These are phyloP conservation scores for Trachymyrmex cornetzi DNA, from an alignment of 1,140 invertebrate species.

Conservation along the genomic window DNA sequence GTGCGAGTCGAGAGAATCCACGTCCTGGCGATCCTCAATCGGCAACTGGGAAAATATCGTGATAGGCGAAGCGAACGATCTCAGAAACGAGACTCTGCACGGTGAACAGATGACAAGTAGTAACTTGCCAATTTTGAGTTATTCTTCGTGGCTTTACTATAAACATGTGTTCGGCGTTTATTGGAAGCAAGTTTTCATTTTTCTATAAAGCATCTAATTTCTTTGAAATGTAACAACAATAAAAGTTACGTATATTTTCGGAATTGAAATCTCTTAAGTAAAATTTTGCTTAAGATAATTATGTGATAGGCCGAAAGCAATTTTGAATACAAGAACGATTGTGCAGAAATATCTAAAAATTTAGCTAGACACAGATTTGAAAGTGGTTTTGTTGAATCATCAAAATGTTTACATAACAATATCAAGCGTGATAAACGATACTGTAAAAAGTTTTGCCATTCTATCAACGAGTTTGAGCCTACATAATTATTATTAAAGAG, in stretches of 20 bases:
- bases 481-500: no score
- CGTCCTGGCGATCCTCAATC: conserved; percentile 25
- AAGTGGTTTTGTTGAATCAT: no score
- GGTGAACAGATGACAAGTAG: background rate
- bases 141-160: background rate
- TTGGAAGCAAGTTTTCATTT: background rate
- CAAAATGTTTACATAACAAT: no score
- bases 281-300: background rate
- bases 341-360: no score
- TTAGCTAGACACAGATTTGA: no score
- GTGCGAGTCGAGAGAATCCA: conserved; percentile 65
- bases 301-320: background rate
- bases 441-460: no score
- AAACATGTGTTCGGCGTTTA: background rate
- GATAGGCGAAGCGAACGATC: background rate
- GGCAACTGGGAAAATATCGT: background rate
- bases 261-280: background rate
- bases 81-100: background rate
- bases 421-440: no score
- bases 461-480: no score
- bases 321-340: background rate
- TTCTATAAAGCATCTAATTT: background rate
- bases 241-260: background rate
- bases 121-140: background rate
- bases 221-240: background rate